These are phyloP conservation scores for Muntiacus muntjak DNA, from an alignment of 2,113 vertebrate species.

Conservation along the genomic window DNA sequence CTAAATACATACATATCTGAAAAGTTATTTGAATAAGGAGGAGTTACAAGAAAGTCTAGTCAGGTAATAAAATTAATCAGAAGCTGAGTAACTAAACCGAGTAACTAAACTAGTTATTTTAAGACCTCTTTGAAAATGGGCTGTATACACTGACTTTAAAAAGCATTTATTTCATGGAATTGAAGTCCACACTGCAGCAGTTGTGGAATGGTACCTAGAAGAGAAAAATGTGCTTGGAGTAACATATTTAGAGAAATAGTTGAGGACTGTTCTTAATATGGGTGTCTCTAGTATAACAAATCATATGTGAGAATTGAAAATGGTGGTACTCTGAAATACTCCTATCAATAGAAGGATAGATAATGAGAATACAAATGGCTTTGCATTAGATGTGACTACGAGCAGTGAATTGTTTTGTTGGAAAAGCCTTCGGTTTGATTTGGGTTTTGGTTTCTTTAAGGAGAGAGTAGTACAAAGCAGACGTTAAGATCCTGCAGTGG, in stretches of 20 bases:
- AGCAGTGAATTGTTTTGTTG: background rate
- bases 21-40: background rate
- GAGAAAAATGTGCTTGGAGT: background rate
- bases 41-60: background rate
- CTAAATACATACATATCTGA: background rate
- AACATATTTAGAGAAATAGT: background rate
- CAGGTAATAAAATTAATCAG: background rate
- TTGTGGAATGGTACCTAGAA: background rate
- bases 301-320: background rate
- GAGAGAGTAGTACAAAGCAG: background rate
- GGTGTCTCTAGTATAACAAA: background rate
- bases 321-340: background rate
- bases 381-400: background rate
- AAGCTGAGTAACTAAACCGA: background rate
- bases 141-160: background rate
- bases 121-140: background rate
- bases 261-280: background rate
- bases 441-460: constrained; percentile 7
- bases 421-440: background rate
- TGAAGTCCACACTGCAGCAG: background rate
- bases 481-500: background rate
- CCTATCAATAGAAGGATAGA: background rate
- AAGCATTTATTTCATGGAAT: background rate
- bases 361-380: background rate
- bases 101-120: background rate